phyloP scores from a whole-genome alignment of 2,797 vertebrate genomes.

The Enteromius argenteus region DNA sequence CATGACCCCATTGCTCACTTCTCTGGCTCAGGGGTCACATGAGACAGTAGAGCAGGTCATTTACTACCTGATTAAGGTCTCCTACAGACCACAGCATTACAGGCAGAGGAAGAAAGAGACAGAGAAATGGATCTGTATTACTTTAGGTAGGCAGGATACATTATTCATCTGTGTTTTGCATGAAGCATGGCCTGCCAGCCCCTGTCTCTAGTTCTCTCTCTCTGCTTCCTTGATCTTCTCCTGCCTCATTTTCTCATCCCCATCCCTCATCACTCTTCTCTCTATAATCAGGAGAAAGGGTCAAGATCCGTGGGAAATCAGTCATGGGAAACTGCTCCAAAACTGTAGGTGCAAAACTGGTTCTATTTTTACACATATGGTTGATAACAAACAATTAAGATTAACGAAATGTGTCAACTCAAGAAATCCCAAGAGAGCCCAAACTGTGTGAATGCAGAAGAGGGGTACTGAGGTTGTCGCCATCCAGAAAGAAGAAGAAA shows the following conservation, averaged over 20 bases:
- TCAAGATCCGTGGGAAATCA: constrained; percentile 46
- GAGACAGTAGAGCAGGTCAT: constrained; percentile 78
- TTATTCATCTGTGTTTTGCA: constrained; percentile 82
- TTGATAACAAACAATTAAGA: constrained; percentile 27
- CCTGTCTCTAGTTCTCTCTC: constrained; percentile 72
- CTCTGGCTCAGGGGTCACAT: neutral
- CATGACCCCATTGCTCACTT: constrained; percentile 9
- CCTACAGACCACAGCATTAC: constrained; percentile 72
- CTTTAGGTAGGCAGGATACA: constrained; percentile 75
- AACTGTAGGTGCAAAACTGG: constrained; percentile 31
- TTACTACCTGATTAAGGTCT: constrained; percentile 82
- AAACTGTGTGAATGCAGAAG: constrained; percentile 11
- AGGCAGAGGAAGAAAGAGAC: constrained; percentile 51
- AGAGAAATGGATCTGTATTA: constrained; percentile 71
- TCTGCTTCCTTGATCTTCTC: constrained; percentile 63
- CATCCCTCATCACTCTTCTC: constrained; percentile 34
- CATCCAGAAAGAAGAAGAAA: neutral
- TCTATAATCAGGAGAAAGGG: constrained; percentile 36
- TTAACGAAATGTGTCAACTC: constrained; percentile 19
- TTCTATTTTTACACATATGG: constrained; percentile 27
- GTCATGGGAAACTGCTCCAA: constrained; percentile 10
- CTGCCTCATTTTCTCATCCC: constrained; percentile 44
- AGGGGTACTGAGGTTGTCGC: neutral
- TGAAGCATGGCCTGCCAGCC: constrained; percentile 80
- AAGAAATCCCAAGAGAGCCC: neutral